Conservation (phyloP, 2,797 vertebrate species). For the Karalla daura region DNA sequence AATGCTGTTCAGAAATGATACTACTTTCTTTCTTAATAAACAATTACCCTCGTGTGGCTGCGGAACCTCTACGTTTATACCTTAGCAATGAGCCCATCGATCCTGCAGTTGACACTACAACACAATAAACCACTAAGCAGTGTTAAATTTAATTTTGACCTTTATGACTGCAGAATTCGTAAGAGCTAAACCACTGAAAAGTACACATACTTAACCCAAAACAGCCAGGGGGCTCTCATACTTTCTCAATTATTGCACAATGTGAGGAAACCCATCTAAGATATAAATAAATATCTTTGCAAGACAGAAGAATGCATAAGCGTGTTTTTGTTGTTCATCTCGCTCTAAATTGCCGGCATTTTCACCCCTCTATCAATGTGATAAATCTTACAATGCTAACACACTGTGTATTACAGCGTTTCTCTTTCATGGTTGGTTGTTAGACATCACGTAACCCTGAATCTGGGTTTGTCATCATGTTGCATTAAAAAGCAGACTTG, state of each 20-base stretch:
- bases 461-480: slow-evolving; percentile 72
- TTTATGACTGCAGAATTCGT: slow-evolving; percentile 79
- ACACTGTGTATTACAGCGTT: slow-evolving; percentile 67
- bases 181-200: slow-evolving; percentile 77
- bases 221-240: slow-evolving; percentile 83
- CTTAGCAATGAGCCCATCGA: slow-evolving; percentile 79
- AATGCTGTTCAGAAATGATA: slow-evolving; percentile 43
- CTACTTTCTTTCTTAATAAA: slow-evolving; percentile 58
- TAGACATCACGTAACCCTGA: slow-evolving; percentile 74
- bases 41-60: slow-evolving; percentile 63
- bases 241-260: slow-evolving; percentile 82
- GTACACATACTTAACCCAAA: slow-evolving; percentile 83
- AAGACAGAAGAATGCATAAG: slow-evolving; percentile 69
- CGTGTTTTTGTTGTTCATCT: slow-evolving; percentile 65
- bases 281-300: slow-evolving; percentile 74
- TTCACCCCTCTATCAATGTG: slow-evolving; percentile 70
- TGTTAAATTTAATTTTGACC: slow-evolving; percentile 88
- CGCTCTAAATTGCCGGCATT: slow-evolving; percentile 74
- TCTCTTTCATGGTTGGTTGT: slow-evolving; percentile 72
- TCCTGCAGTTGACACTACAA: slow-evolving; percentile 79
- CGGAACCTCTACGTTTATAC: slow-evolving; percentile 66
- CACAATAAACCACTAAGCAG: slow-evolving; percentile 82
- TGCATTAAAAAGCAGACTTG: slow-evolving; percentile 72
- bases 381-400: slow-evolving; percentile 74
- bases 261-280: slow-evolving; percentile 58